Evolutionary conservation across 1,140 invertebrate genomes (phyloP).

Genomic region (Cylas formicarius): DNA sequence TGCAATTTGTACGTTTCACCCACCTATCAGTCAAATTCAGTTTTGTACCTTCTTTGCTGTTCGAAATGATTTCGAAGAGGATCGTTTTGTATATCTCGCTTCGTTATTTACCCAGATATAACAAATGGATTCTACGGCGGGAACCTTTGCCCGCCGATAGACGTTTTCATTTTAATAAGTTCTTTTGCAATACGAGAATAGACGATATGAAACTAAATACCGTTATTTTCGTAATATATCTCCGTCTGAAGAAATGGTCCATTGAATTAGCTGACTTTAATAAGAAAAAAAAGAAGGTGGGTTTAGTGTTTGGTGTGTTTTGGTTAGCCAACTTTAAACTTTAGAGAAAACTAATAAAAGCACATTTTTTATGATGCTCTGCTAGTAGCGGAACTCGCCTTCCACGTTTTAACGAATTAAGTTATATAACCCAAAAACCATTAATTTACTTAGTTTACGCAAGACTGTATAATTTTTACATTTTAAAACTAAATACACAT

Average conservation of each 20-base stretch:
- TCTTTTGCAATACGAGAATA: constrained; percentile 9
- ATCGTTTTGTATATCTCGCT: constrained; percentile 15
- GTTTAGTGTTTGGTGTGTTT: background rate
- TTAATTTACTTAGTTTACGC: background rate
- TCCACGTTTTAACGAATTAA: background rate
- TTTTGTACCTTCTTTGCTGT: constrained; percentile 10
- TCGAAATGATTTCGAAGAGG: constrained; percentile 3
- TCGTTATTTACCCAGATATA: constrained; percentile 12
- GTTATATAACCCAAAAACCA: too few species aligned
- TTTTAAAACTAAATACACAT: constrained; percentile 2
- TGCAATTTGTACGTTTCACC: constrained; percentile 13
- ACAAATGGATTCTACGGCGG: constrained; percentile 18
- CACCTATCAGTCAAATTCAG: constrained; percentile 17
- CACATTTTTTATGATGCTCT: background rate
- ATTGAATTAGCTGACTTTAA: constrained; percentile 5
- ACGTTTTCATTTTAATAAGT: constrained; percentile 1
- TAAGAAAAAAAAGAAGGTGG: constrained; percentile 8
- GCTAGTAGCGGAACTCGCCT: background rate
- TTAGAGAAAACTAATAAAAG: background rate
- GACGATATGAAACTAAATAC: constrained; percentile 1
- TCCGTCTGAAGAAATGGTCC: constrained; percentile 9
- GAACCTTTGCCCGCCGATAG: constrained; percentile 16
- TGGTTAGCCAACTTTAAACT: background rate
- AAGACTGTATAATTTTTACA: constrained; percentile 6
- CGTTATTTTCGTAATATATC: constrained; percentile 10